Evolutionary conservation across 2,113 vertebrate species (phyloP).

Genomic region (Machaerirhynchus nigripectus): DNA sequence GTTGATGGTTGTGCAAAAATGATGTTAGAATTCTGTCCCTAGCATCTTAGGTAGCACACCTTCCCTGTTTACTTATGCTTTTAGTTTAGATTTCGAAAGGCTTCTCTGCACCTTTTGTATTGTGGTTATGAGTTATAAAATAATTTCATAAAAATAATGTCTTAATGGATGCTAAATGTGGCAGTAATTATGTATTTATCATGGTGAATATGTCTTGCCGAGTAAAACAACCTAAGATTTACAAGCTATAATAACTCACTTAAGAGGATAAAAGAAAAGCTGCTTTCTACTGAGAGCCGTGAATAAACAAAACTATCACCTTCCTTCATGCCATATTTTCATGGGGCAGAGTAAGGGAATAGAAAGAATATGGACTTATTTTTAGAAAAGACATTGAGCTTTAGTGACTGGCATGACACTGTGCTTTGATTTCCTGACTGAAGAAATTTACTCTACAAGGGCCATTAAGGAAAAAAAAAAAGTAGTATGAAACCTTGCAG

Average conservation of each 20-base stretch:
- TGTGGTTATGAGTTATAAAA: not conserved
- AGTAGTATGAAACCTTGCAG: not conserved
- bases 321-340: not conserved
- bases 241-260: not conserved
- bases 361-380: not conserved
- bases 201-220: not conserved
- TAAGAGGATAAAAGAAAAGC: not conserved
- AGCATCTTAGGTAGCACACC: not conserved
- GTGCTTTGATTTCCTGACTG: conserved; percentile 38
- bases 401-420: conserved; percentile 2
- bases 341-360: not conserved
- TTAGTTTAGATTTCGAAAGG: not conserved
- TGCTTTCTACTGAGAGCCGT: not conserved
- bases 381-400: not conserved
- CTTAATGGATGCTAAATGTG: not conserved
- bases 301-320: not conserved
- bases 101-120: not conserved
- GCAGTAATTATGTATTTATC: not conserved
- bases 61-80: not conserved
- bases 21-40: not conserved
- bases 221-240: not conserved
- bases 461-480: not conserved
- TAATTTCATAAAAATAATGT: not conserved
- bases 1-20: not conserved
- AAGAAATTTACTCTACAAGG: conserved; percentile 15